Evolutionary conservation across 2,888 invertebrate genomes (phyloP), one percentile per base, ranked within the genome.

Genomic region (Pristionchus mayeri): DNA sequence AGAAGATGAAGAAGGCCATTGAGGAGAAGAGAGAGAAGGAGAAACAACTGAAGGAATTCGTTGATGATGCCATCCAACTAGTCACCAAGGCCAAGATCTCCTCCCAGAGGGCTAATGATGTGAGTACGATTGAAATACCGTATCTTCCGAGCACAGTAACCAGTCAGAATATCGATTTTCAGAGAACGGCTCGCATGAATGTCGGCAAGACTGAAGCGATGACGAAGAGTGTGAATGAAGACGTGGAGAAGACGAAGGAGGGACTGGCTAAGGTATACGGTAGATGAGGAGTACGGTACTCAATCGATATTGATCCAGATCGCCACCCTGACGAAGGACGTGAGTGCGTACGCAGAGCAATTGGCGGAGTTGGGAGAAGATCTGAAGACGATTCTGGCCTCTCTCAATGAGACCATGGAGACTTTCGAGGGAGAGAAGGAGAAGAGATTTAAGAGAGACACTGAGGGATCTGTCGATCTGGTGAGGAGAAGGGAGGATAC

Each of bases 21-120:
- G 52, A 84, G 18, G 54, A 84, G 75, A 71, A 84, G 84, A 84
- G 44, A 54, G 44, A 84, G 6, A 84, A 54, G 54, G 54, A 71
- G 40, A 52, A 24, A 30, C 88, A 90, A 78, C 81, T 82, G 27
- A 80, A 71, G n/a, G 87, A 88, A 71, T 84, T 60, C 2, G 82
- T 88, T 50, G 52, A 85, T n/a, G 85, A 85, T 24, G 40, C 84
- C 2, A 67, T 88, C 0, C 71, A 75, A 24, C 52, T 52, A 3
- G 37, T 84, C 24, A 40, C 37, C 37, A 84, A 84, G 75, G 84
- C 84, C 4, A 34, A 71, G 54, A 52, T 34, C 34, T 27, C 84
- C 27, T 7, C 84, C 37, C 71, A 84, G 40, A 84, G 37, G 16
- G 84, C 84, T 13, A 71, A 71, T 75, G 84, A 84, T 52, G 84